phyloP scores from a whole-genome alignment of 2,888 invertebrate genomes.

The Heliconius charithonia region DNA sequence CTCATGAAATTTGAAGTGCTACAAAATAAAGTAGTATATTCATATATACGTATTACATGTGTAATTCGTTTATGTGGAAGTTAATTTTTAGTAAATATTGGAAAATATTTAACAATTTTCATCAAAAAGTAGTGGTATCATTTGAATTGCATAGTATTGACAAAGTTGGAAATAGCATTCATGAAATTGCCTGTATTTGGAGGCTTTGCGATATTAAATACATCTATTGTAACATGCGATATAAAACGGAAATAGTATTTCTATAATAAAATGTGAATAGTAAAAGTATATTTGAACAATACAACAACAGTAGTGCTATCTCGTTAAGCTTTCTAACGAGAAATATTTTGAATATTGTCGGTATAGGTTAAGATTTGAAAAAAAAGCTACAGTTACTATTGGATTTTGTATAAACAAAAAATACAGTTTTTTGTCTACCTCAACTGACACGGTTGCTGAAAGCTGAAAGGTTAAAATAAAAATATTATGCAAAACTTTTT shows the following conservation, averaged over 20 bases:
- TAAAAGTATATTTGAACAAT: slow-evolving; percentile 22
- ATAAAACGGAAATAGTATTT: too few relatives aligned
- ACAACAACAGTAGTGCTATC: not conserved
- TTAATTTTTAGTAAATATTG: not conserved
- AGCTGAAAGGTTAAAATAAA: not conserved
- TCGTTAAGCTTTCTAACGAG: slow-evolving; percentile 18
- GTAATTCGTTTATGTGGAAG: not conserved
- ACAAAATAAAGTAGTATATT: not conserved
- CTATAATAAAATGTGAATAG: not conserved
- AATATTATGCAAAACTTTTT: too few relatives aligned
- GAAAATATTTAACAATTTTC: not conserved
- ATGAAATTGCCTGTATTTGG: slow-evolving; percentile 5
- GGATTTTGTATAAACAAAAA: not conserved
- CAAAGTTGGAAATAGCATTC: not conserved
- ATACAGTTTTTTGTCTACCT: not conserved
- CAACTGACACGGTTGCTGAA: not conserved
- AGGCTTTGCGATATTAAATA: slow-evolving; percentile 7
- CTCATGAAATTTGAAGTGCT: not conserved
- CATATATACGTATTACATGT: too few relatives aligned
- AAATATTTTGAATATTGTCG: slow-evolving; percentile 1
- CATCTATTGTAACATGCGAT: not conserved
- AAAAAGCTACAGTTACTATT: not conserved
- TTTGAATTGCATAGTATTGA: slow-evolving; percentile 8
- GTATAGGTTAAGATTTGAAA: slow-evolving; percentile 18
- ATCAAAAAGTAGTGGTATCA: not conserved